Base-by-base conservation (phyloP, 2,113 vertebrate genomes). In the Periophthalmodon schlosseri region DNA sequence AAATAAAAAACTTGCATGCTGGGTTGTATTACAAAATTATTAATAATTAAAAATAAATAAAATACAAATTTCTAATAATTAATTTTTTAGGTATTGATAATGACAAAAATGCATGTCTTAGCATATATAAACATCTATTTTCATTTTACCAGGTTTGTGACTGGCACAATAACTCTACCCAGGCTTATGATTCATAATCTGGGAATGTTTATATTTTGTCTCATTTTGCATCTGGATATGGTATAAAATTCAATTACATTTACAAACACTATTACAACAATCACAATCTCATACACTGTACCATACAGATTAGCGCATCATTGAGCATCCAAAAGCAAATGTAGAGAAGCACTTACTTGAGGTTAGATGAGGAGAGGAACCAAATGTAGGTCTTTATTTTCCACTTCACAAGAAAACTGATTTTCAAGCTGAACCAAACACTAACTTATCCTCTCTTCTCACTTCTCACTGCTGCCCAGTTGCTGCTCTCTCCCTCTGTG, bases 351-450 rank as follows among this genome's bases (percentile, higher is more conserved):
- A 12, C 90, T 89, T 86, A 93, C 92, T 86, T 88, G 82, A 71
- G 60, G 85, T 21, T 82, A 2, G 74, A 39, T 77, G 71, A 83
- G 69, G 68, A 72, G 70, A 23, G 0, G 52, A 36, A 68, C 68
- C 24, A 76, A 72, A 36, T 49, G 11, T 49, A 68, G 56, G 9
- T 79, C 78, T 67, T 75, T 80, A 70, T 80, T 50, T 68, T 77
- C 69, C 24, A 39, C 82, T 83, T 86, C 78, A 36, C 44, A 75
- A 86, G 83, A 91, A 87, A 89, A 90, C 75, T 88, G 87, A 93
- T 92, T 87, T 60, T 87, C 81, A 83, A 89, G 89, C 86, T 90
- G 76, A 91, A 88, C 89, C 61, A 44, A 90, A 85, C 85, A 87
- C 85, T 60, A 78, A 16, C 82, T 84, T 64, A 71, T 75, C 81